A percentile compares a stretch with the other conserved stretches of the same genome.
Evolutionary conservation across 2,888 invertebrate genomes (phyloP).

Genomic region (Chrysolina haemoptera): DNA sequence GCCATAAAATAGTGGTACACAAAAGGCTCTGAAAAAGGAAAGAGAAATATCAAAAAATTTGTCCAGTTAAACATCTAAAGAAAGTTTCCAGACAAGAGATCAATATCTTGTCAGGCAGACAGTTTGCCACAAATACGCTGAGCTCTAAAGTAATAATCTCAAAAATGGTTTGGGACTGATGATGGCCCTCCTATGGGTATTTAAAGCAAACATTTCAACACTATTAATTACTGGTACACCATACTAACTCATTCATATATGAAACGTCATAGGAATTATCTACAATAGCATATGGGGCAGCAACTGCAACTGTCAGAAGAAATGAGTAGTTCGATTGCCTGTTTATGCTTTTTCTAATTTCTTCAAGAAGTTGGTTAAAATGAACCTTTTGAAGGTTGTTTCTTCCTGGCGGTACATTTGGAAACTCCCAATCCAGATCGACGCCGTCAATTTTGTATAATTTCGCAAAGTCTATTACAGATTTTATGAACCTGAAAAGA

Average conservation of each 20-base stretch:
- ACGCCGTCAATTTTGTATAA: conserved; percentile 78
- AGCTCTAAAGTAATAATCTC: too few relatives aligned
- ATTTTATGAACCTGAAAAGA: conserved; percentile 71
- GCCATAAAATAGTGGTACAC: too few relatives aligned
- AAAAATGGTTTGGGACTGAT: too few relatives aligned
- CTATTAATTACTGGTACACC: background rate
- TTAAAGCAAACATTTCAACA: background rate
- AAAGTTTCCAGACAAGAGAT: background rate
- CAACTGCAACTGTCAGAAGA: conserved; percentile 84
- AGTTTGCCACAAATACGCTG: too few relatives aligned
- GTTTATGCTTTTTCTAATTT: conserved; percentile 79
- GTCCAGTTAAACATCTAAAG: too few relatives aligned
- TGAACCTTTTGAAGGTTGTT: conserved; percentile 77
- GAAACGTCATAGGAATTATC: conserved; percentile 84
- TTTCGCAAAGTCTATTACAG: conserved; percentile 71
- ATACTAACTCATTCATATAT: conserved; percentile 80
- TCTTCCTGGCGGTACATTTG: conserved; percentile 70
- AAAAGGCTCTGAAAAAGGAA: too few relatives aligned
- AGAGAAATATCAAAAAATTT: too few relatives aligned
- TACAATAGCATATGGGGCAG: conserved; percentile 83
- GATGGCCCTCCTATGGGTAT: too few relatives aligned
- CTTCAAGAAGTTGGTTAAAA: conserved; percentile 82
- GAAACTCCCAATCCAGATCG: conserved; percentile 92
- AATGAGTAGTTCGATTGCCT: conserved; percentile 72
- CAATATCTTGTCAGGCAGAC: too few relatives aligned